Evolutionary conservation across 2,113 vertebrate genomes (phyloP).

Genomic region (Aramus guarauna): DNA sequence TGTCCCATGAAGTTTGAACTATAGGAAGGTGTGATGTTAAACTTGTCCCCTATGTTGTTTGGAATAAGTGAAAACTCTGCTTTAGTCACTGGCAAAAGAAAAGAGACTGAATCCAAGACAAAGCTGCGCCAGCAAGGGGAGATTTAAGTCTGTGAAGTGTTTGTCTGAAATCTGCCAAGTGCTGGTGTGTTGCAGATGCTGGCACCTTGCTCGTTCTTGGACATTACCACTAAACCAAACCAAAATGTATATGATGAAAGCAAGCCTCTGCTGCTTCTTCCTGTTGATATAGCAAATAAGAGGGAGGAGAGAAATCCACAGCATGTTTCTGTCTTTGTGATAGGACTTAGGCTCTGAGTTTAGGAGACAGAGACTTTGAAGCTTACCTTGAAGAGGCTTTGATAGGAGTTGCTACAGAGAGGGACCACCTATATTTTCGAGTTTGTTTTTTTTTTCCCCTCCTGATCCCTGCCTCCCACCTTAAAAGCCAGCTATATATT

Average conservation of each 20-base stretch:
- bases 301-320: background rate
- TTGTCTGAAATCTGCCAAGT: background rate
- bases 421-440: background rate
- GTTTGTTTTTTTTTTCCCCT: rapidly evolving
- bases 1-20: background rate
- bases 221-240: background rate
- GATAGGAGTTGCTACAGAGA: background rate
- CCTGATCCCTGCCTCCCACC: background rate
- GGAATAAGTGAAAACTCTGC: background rate
- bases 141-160: background rate
- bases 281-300: background rate
- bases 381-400: background rate
- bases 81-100: background rate
- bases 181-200: background rate
- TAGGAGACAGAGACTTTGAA: background rate
- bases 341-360: background rate
- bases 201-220: background rate
- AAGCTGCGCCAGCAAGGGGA: background rate
- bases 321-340: background rate
- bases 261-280: background rate
- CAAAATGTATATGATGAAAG: background rate
- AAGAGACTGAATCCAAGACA: background rate
- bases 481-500: background rate
- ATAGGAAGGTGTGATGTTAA: background rate
- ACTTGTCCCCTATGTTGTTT: background rate